Base-by-base conservation (phyloP, 2,113 vertebrate genomes). In the Arenaria interpres region DNA sequence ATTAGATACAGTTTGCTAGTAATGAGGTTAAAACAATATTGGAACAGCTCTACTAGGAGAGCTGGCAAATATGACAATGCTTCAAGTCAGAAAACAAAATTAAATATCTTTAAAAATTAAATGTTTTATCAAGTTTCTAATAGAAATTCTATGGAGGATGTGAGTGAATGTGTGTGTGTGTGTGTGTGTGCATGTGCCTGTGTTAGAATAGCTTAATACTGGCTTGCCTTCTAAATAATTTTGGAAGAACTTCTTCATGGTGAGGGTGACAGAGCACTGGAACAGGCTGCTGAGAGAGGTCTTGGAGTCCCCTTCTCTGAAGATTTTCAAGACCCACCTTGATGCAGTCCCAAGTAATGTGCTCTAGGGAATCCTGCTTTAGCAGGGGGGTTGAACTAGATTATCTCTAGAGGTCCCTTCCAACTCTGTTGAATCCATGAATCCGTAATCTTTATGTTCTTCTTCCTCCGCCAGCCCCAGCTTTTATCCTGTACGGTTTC, bases 11-110 rank as follows among this genome's bases (percentile, higher is more conserved):
- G 22, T 88, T 74, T 92, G 90, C n/a, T 78, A 46, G 22, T 90
- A 84, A 92, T 92, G 63, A 96, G n/a, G 57, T 83, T 93, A 95
- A 90, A 85, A 59, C 24, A 92, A 84, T 92, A 92, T 81, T 92
- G 50, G 25, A 86, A 88, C 39, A 95, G 20, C 24, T 74, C 24
- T 85, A 35, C 41, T 80, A 83, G 32, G 41, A 92, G 15, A 78
- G 11, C 16, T 86, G n/a, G 22, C 2, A 6, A 25, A 77, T 62
- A 80, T 59, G 67, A 95, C 37, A 79, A 30, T 50, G 45, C 17
- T 91, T 92, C 53, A 66, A 85, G 24, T 21, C 4, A 3, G 54
- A 92, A 90, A 69, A 32, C 14, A 80, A 93, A 88, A 88, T 88
- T 77, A 92, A 90, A 83, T 83, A 73, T 88, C 48, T 88, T 85